Base-by-base conservation (phyloP, 1,140 invertebrate species). In the Helicoverpa zea region DNA sequence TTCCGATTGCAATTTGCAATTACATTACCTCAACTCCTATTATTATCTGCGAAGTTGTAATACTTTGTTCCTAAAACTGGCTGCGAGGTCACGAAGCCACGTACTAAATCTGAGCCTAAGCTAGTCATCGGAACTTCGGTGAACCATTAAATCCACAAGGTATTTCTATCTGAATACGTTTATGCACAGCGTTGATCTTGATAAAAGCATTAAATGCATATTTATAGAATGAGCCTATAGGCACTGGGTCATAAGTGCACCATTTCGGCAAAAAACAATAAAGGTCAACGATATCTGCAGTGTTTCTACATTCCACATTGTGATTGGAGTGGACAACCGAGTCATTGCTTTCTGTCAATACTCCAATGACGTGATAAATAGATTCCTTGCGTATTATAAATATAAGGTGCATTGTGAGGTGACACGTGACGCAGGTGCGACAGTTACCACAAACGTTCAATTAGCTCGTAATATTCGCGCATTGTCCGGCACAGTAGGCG, bases 401-500 rank as follows among this genome's bases (percentile, higher is more conserved):
- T 56, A 43, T 56, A 7, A 13, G 11, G 58, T 61, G 58, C 13
- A 30, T 59, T 30, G 58, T 61, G 29, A 74, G 30, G 72, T 58
- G 54, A 47, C 16, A 49, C 74, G 74, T 72, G 66, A 73, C 66
- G 68, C 68, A 73, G 78, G 78, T 80, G 68, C 54, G 78, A 73
- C 66, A 80, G 66, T 70, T 58, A 18, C 63, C 30, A 79, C 66
- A 61, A 61, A 63, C 64, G 68, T 80, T 80, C 54, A 72, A 80
- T 72, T 72, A 70, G 18, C 16, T 72, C 14, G 52, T 49, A 63
- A 80, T 73, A 80, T 80, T 80, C 43, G 68, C 66, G 56, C 54
- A 80, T 80, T 80, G 78, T 81, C 64, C 61, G 10, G 74, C 73
- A 63, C 78, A 76, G 82, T 59, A 70, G 83, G 51, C 81, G 83